Base-by-base conservation (phyloP, 2,888 invertebrate genomes). In the Lasioglossum calceatum region DNA sequence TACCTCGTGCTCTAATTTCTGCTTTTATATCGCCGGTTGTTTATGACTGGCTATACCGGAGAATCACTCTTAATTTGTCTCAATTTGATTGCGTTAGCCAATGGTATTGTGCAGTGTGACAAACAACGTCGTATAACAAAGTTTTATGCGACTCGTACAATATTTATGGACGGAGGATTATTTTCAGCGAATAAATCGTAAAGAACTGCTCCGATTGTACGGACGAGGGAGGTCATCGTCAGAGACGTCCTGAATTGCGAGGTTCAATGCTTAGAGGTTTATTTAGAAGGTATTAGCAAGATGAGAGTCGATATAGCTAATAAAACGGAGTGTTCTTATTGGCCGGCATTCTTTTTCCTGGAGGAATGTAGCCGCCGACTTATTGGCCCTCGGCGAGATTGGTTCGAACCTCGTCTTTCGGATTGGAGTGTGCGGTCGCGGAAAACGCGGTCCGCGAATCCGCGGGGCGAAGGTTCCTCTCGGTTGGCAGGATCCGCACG, bases 401-500 rank as follows among this genome's bases (percentile, higher is more conserved):
- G 39, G 36, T n/a, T 54, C 75, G 47, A 54, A 36, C 12, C 39
- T 39, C 19, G 54, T 19, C 39, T 39, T 58, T 39, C 39, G 39
- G 36, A 19, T 54, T 54, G 42, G 27, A 19, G 58, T 39, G n/a
- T n/a, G 76, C 76, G 54, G 76, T 32, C 67, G 67, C 67, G 67
- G 67, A 36, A 19, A 36, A 36, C 32, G 67, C 67, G 19, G 32
- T 36, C 64, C 32, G 64, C 67, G 36, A 67, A 32, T 64, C 64
- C 64, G 64, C 64, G 64, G 32, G 16, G 32, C 27, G 64, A 16
- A 32, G 10, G 54, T 54, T 44, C 58, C 67, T 78, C 71, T 81
- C 32, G 61, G 36, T 81, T 36, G 23, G 32, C 23, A 47, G 76
- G 73, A 85, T 79, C 54, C 23, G 54, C 10, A n/a, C 54, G 54